A percentile compares a stretch with the other conserved stretches of the same genome.
Conservation (phyloP, 1,140 invertebrate genomes). For the Lepidostoma basale region DNA sequence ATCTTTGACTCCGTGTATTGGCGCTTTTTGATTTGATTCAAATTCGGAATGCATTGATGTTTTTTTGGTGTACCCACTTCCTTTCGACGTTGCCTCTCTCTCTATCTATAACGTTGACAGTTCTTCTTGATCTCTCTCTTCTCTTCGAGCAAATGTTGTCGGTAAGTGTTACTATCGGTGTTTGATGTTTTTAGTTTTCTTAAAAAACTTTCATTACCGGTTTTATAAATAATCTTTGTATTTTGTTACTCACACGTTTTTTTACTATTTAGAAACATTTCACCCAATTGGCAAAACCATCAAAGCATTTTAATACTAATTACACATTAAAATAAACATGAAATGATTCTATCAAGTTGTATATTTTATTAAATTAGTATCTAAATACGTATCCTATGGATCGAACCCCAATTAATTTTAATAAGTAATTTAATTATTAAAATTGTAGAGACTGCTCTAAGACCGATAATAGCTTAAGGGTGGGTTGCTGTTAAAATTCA, state of each 20-base stretch:
- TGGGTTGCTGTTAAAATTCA: too few species aligned
- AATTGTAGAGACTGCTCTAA: too few species aligned
- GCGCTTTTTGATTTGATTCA: slow-evolving; percentile 2
- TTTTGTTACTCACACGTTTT: too few species aligned
- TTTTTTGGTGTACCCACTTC: slow-evolving; percentile 20
- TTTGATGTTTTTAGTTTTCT: not conserved
- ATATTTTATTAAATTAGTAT: too few species aligned
- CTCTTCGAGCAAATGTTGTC: not conserved
- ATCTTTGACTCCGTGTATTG: slow-evolving; percentile 8
- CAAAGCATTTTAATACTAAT: not conserved
- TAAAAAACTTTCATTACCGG: not conserved
- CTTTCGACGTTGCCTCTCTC: not conserved
- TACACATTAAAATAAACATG: not conserved
- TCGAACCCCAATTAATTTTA: too few species aligned
- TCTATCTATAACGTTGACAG: slow-evolving; percentile 1
- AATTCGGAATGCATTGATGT: slow-evolving; percentile 28
- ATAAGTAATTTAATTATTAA: too few species aligned
- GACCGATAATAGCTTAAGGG: too few species aligned
- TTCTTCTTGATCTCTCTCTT: slow-evolving; percentile 1
- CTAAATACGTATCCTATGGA: too few species aligned
- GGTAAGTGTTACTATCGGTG: slow-evolving; percentile 2
- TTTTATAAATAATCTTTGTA: too few species aligned
- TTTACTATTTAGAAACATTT: too few species aligned
- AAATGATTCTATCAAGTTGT: not conserved
- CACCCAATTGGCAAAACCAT: not conserved